Evolutionary conservation across 2,113 vertebrate species (phyloP).

Genomic region (Cervus canadensis): DNA sequence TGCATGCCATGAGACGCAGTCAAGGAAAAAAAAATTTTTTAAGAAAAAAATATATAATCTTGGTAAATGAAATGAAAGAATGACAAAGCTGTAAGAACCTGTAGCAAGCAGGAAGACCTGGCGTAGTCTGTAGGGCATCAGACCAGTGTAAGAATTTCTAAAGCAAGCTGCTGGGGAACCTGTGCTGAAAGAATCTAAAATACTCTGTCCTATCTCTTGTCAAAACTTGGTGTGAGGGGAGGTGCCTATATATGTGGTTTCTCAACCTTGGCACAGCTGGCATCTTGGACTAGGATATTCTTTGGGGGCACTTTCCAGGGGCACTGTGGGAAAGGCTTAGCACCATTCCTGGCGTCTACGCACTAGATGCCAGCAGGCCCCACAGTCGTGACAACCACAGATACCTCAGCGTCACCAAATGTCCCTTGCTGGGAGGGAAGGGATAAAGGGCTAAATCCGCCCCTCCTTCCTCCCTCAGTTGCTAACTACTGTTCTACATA

Average conservation of each 20-base stretch:
- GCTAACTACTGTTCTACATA: neutral
- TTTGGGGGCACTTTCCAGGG: neutral
- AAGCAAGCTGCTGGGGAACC: neutral
- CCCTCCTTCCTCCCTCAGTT: neutral
- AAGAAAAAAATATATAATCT: neutral
- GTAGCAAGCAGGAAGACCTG: neutral
- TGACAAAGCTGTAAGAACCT: neutral
- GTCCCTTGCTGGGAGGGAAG: neutral
- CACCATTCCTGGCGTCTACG: neutral
- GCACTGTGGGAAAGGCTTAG: neutral
- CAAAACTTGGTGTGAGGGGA: neutral
- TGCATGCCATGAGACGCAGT: neutral
- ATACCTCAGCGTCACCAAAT: neutral
- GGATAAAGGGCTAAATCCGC: neutral
- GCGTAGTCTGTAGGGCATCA: neutral
- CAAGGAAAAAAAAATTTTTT: neutral
- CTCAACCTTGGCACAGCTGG: neutral
- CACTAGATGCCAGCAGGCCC: neutral
- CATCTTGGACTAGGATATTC: neutral
- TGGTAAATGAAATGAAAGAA: neutral
- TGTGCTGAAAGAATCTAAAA: neutral
- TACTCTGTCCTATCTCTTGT: neutral
- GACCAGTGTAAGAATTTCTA: neutral
- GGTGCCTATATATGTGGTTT: neutral
- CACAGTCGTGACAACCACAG: neutral